These are phyloP conservation scores for Pelecanoides urinatrix DNA, from an alignment of 2,113 vertebrate species.

Conservation along the genomic window DNA sequence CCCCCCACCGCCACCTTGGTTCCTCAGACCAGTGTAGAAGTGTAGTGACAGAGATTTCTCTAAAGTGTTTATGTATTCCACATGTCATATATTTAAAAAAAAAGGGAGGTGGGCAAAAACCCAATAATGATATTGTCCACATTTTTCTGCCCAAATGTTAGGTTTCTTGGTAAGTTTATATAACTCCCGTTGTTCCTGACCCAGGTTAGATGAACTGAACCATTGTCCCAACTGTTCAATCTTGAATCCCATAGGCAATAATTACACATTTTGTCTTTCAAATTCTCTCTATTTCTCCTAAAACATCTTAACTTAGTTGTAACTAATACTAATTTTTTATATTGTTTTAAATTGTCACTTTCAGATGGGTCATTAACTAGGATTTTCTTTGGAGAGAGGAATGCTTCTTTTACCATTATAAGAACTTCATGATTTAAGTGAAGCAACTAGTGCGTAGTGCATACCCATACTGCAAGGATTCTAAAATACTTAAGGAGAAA, in stretches of 20 bases:
- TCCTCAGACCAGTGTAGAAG: not conserved
- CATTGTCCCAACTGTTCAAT: not conserved
- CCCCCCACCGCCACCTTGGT: too few relatives aligned
- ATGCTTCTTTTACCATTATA: not conserved
- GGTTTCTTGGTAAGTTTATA: not conserved
- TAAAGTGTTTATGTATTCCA: not conserved
- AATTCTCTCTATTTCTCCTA: not conserved
- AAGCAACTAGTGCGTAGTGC: not conserved
- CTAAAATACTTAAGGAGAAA: not conserved
- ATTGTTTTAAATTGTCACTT: not conserved
- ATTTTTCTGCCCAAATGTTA: not conserved
- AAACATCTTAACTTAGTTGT: not conserved
- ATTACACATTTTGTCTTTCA: not conserved
- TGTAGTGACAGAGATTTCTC: not conserved
- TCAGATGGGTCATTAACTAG: not conserved
- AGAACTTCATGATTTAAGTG: not conserved
- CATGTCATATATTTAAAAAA: not conserved
- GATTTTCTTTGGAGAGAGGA: not conserved
- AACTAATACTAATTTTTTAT: not conserved
- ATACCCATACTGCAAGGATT: not conserved
- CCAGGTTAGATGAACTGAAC: not conserved
- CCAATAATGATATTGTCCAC: not conserved
- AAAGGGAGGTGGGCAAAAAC: not conserved
- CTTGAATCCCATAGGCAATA: not conserved
- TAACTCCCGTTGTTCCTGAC: not conserved